phyloP scores from a whole-genome alignment of 2,888 invertebrate species.

The Drosophila prolongata region DNA sequence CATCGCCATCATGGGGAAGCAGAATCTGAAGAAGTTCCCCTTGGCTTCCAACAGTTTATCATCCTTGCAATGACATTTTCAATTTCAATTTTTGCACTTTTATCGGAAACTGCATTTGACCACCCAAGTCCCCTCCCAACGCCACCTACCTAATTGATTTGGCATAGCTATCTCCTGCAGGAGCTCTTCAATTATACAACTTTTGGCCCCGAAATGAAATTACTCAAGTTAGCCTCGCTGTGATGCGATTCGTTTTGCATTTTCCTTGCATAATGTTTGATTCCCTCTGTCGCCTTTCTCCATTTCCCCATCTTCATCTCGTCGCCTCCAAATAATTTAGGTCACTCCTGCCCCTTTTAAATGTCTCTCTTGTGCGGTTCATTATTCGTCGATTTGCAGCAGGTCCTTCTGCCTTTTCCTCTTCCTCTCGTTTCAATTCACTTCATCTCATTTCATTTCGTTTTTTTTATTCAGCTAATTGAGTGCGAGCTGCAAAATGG shows the following conservation, averaged over 20 bases:
- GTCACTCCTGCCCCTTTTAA: slow-evolving; percentile 31
- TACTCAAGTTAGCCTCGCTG: slow-evolving; percentile 37
- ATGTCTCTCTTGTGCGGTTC: slow-evolving; percentile 35
- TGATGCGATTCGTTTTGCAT: slow-evolving; percentile 1
- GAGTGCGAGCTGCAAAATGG: slow-evolving; percentile 51
- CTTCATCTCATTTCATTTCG: slow-evolving; percentile 19
- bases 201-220: slow-evolving; percentile 58
- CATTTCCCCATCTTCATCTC: slow-evolving; percentile 11
- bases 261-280: slow-evolving; percentile 32
- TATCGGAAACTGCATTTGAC: slow-evolving; percentile 42
- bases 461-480: slow-evolving; percentile 53
- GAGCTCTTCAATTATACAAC: slow-evolving; percentile 60
- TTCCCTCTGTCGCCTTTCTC: slow-evolving; percentile 16
- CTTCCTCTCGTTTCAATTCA: slow-evolving; percentile 7
- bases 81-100: slow-evolving; percentile 48
- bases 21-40: background rate
- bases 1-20: slow-evolving; percentile 1
- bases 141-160: slow-evolving; percentile 62
- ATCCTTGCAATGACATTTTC: slow-evolving; percentile 47
- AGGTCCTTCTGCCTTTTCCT: slow-evolving; percentile 36
- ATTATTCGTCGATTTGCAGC: slow-evolving; percentile 61
- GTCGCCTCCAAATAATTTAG: slow-evolving; percentile 43
- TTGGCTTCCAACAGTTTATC: slow-evolving; percentile 22
- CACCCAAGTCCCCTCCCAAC: background rate
- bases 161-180: slow-evolving; percentile 22